Percentiles rank a stretch among this genome's conserved stretches.
Conservation (phyloP, 2,888 invertebrate genomes). For the Ethmia dodecea region DNA sequence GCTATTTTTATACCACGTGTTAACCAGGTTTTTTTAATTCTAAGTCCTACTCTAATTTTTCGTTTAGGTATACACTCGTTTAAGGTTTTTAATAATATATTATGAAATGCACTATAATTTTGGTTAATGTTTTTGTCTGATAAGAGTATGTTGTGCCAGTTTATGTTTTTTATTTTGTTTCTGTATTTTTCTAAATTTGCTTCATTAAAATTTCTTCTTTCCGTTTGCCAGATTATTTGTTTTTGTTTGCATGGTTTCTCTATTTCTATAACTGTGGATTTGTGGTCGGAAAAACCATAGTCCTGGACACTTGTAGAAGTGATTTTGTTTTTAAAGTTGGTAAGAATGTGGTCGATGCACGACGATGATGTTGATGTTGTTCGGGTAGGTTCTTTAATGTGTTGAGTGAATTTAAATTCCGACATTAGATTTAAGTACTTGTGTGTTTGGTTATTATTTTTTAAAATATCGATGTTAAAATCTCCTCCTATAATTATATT, state of each 20-base stretch:
- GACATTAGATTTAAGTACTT: slow-evolving; percentile 8
- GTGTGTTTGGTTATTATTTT: not conserved
- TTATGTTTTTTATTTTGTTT: not conserved
- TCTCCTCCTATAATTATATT: not conserved
- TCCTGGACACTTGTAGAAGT: not conserved
- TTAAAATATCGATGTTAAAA: not conserved
- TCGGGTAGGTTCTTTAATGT: not conserved
- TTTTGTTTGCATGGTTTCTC: not conserved
- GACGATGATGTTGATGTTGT: not conserved
- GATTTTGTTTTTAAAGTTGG: not conserved
- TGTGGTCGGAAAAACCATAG: not conserved
- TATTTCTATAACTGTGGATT: not conserved
- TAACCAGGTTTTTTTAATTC: not conserved
- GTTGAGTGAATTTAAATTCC: not conserved
- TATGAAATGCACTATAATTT: not conserved
- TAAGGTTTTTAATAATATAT: not conserved
- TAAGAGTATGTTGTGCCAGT: not conserved
- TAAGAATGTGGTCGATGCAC: not conserved
- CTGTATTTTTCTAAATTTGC: not conserved
- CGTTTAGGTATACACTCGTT: not conserved
- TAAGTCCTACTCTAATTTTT: not conserved
- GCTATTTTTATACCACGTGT: not conserved
- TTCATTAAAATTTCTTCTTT: not conserved
- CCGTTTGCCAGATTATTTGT: not conserved
- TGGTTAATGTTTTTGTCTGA: not conserved